Conservation (phyloP, 2,113 vertebrate species). For the pig (Sus scrofa) region T2T-Sscrofa CM000824.6:206388001-206388500, state of each 20-base stretch:
- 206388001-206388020: slow-evolving; percentile 61
- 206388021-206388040: slow-evolving; percentile 57
- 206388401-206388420: slow-evolving; percentile 79
- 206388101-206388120: slow-evolving; percentile 52
- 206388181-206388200: slow-evolving; percentile 51
- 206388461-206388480: slow-evolving; percentile 73
- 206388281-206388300: slow-evolving; percentile 74
- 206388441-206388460: slow-evolving; percentile 81
- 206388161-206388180: slow-evolving; percentile 54
- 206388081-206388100: slow-evolving; percentile 49
- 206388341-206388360: slow-evolving; percentile 81
- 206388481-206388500: slow-evolving; percentile 77
- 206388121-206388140: slow-evolving; percentile 47
- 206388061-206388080: slow-evolving; percentile 54
- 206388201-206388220: slow-evolving; percentile 72
- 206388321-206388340: slow-evolving; percentile 72
- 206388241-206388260: slow-evolving; percentile 53
- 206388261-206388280: slow-evolving; percentile 80
- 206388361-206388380: slow-evolving; percentile 78
- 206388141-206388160: not conserved
- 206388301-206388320: slow-evolving; percentile 69
- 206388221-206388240: slow-evolving; percentile 72
- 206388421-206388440: slow-evolving; percentile 82
- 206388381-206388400: slow-evolving; percentile 80
- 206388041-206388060: slow-evolving; percentile 63